Percentiles rank a stretch among this genome's conserved stretches.
These are phyloP conservation scores for Alsophila aescularia DNA, from an alignment of 2,888 invertebrate species.

Conservation along the genomic window DNA sequence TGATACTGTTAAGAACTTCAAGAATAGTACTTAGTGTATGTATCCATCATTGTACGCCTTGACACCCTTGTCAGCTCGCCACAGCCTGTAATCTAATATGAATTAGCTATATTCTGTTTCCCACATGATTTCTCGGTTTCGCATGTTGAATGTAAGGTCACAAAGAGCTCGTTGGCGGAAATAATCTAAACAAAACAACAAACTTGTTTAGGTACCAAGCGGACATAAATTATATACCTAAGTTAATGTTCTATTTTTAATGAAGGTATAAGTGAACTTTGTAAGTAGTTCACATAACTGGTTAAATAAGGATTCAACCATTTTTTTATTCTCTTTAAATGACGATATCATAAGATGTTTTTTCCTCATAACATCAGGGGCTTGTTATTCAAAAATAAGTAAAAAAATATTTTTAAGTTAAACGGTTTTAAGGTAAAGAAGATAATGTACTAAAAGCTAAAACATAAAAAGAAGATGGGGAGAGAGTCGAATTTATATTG, in stretches of 20 bases:
- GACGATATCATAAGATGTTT: not conserved
- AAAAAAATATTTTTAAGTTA: no score
- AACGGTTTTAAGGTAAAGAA: no score
- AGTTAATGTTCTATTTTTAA: slow-evolving; percentile 6
- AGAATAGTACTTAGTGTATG: slow-evolving; percentile 10
- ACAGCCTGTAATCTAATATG: slow-evolving; percentile 63
- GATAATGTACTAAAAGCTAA: no score
- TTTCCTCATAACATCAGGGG: not conserved
- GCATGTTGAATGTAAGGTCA: slow-evolving; percentile 30
- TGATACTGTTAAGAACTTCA: slow-evolving; percentile 4
- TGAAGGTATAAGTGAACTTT: slow-evolving; percentile 1
- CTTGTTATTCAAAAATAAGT: no score
- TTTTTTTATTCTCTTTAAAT: not conserved
- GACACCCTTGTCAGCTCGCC: slow-evolving; percentile 61
- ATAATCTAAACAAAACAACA: slow-evolving; percentile 29
- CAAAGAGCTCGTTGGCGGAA: slow-evolving; percentile 25
- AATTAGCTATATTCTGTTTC: slow-evolving; percentile 58
- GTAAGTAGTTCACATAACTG: not conserved
- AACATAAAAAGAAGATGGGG: no score
- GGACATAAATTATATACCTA: slow-evolving; percentile 3
- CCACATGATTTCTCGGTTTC: slow-evolving; percentile 47
- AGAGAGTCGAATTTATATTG: no score
- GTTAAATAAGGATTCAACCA: not conserved
- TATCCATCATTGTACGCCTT: slow-evolving; percentile 63
- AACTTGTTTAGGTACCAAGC: slow-evolving; percentile 22